Percentiles rank a stretch among this genome's conserved stretches.
phyloP scores from a whole-genome alignment of 2,888 invertebrate species.

The Dendrolimus houi region DNA sequence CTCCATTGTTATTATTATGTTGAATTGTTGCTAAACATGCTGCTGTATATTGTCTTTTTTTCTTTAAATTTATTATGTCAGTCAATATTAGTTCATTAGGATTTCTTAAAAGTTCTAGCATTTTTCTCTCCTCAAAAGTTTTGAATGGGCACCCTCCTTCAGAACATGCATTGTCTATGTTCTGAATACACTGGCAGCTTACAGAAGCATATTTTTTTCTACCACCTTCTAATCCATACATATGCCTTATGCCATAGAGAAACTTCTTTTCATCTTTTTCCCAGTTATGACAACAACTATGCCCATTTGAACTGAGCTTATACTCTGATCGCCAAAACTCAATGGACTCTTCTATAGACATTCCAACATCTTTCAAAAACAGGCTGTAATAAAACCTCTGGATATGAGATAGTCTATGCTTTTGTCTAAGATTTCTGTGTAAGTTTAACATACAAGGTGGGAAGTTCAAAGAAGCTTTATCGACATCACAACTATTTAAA shows the following conservation, averaged over 20 bases:
- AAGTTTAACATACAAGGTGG: conserved; percentile 82
- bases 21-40: conserved; percentile 42
- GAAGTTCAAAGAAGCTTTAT: conserved; percentile 55
- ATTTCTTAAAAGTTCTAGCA: conserved; percentile 44
- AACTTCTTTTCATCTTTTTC: conserved; percentile 77
- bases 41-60: conserved; percentile 32
- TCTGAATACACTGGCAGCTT: conserved; percentile 76
- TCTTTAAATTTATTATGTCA: conserved; percentile 44
- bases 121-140: conserved; percentile 64
- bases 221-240: conserved; percentile 84
- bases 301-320: conserved; percentile 58
- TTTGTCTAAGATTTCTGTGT: conserved; percentile 64
- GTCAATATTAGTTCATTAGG: conserved; percentile 24
- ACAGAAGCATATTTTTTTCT: conserved; percentile 77
- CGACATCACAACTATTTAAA: conserved; percentile 52
- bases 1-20: conserved; percentile 15
- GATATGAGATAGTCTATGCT: conserved; percentile 80
- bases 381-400: conserved; percentile 80
- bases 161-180: conserved; percentile 59
- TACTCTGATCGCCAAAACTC: conserved; percentile 81
- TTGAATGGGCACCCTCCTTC: conserved; percentile 81
- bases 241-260: conserved; percentile 81
- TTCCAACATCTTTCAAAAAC: conserved; percentile 83
- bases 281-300: conserved; percentile 80
- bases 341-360: conserved; percentile 79